These are phyloP conservation scores for Tyria jacobaeae DNA, from an alignment of 2,888 invertebrate species.

Conservation along the genomic window DNA sequence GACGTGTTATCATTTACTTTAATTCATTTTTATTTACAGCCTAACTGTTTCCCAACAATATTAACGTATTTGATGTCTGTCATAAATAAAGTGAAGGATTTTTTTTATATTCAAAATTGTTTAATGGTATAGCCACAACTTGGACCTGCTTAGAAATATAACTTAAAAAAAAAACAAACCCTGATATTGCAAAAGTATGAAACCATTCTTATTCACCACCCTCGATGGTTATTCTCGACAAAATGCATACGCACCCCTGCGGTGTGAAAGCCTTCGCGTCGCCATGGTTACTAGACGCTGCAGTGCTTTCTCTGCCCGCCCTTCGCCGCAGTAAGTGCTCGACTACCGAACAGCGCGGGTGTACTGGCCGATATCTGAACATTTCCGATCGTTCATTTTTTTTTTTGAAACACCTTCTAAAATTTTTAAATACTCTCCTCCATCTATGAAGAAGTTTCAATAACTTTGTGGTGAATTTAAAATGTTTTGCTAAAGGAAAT, in stretches of 20 bases:
- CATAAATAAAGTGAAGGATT: no score
- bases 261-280: slow-evolving; percentile 68
- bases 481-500: slow-evolving; percentile 39
- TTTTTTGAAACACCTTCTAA: slow-evolving; percentile 36
- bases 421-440: slow-evolving; percentile 19
- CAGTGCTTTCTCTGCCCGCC: slow-evolving; percentile 76
- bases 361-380: slow-evolving; percentile 39
- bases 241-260: slow-evolving; percentile 64
- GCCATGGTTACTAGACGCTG: slow-evolving; percentile 81
- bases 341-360: slow-evolving; percentile 57
- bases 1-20: no score
- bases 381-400: slow-evolving; percentile 44
- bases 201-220: slow-evolving; percentile 50
- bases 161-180: neutral
- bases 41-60: no score
- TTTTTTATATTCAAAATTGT: no score
- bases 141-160: neutral
- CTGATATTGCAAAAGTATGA: slow-evolving; percentile 27
- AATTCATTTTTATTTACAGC: no score
- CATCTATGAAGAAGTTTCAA: neutral
- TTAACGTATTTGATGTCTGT: no score
- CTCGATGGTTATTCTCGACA: slow-evolving; percentile 56
- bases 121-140: no score
- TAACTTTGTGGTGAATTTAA: slow-evolving; percentile 24
- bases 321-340: slow-evolving; percentile 78